phyloP scores from a whole-genome alignment of 2,113 vertebrate species.

The Rhabdornis inornatus region DNA sequence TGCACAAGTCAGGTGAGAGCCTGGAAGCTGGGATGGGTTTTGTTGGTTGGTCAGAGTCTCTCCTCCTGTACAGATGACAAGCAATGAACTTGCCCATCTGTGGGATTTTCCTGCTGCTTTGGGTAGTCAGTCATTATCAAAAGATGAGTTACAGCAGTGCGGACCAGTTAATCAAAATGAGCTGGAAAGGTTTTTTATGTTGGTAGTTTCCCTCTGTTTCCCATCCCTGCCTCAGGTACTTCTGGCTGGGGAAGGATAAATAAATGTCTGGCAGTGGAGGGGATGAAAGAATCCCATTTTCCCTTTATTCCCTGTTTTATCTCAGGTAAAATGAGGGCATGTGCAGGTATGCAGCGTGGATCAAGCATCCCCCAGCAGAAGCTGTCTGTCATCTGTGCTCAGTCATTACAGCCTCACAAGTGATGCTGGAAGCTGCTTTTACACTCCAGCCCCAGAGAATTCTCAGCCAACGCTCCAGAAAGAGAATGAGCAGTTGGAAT shows the following conservation, averaged over 20 bases:
- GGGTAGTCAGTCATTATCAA: neutral
- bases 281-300: neutral
- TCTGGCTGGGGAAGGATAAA: neutral
- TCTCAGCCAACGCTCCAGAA: neutral
- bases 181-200: neutral
- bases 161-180: neutral
- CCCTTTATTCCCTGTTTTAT: neutral
- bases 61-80: neutral
- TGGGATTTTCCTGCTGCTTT: neutral
- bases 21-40: neutral
- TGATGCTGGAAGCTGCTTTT: neutral
- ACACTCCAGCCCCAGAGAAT: neutral
- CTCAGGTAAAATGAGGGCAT: neutral
- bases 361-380: neutral
- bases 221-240: neutral
- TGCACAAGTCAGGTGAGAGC: constrained; percentile 93
- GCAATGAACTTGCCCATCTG: neutral
- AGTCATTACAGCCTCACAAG: neutral
- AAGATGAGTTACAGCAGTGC: neutral
- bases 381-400: neutral
- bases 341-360: neutral
- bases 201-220: neutral
- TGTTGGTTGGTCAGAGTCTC: neutral
- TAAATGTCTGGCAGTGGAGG: neutral
- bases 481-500: neutral